Evolutionary conservation across 2,797 vertebrate species (phyloP).

Genomic region (Lithobates sylvaticus): DNA sequence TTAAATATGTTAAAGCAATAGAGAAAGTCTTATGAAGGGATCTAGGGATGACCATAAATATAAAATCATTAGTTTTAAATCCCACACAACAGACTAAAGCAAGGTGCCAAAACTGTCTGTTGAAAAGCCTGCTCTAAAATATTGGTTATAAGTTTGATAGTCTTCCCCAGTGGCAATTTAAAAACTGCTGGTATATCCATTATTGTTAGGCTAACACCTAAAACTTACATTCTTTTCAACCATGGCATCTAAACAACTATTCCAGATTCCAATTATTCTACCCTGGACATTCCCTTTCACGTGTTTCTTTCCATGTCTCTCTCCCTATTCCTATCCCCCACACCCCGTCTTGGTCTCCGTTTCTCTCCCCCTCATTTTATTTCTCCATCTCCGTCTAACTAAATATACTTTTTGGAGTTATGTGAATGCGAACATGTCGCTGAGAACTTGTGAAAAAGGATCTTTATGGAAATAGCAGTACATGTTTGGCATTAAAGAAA

Average conservation of each 20-base stretch:
- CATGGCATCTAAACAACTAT: constrained; percentile 43
- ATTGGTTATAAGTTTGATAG: constrained; percentile 62
- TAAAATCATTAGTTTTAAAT: constrained; percentile 64
- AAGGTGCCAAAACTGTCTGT: constrained; percentile 67
- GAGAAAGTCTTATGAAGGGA: constrained; percentile 54
- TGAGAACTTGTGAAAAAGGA: constrained; percentile 63
- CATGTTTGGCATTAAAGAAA: constrained; percentile 66
- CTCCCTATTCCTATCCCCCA: not conserved
- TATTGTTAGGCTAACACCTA: constrained; percentile 64
- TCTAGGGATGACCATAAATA: constrained; percentile 58
- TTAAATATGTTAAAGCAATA: constrained; percentile 43
- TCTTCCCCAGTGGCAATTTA: constrained; percentile 68
- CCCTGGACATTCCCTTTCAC: constrained; percentile 34
- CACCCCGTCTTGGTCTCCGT: not conserved
- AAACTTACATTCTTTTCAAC: constrained; percentile 57
- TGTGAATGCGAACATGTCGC: constrained; percentile 14
- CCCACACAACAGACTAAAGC: constrained; percentile 66
- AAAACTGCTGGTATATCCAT: constrained; percentile 67
- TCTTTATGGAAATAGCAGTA: constrained; percentile 66
- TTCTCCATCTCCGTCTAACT: not conserved
- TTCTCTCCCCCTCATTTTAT: not conserved
- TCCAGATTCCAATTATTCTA: fast-evolving
- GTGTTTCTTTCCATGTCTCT: not conserved
- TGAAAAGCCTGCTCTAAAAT: constrained; percentile 68
- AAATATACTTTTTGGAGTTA: not conserved